phyloP scores from a whole-genome alignment of 2,888 invertebrate genomes.

The Lycocerus yunnanus region DNA sequence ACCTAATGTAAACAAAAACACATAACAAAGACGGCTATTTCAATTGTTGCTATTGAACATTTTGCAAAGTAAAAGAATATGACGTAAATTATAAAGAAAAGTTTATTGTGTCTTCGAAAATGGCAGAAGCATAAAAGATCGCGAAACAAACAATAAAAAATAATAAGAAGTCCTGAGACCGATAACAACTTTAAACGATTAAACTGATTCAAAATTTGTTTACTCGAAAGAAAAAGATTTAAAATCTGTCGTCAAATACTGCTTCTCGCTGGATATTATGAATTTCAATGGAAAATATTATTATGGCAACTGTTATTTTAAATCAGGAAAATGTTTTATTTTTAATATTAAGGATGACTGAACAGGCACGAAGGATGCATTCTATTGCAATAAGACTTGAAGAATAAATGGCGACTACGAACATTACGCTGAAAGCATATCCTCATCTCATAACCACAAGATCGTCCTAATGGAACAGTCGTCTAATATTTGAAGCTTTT shows the following conservation, averaged over 20 bases:
- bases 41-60: constrained; percentile 54
- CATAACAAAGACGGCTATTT: constrained; percentile 52
- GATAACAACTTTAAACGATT: constrained; percentile 17
- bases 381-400: constrained; percentile 17
- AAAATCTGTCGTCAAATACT: background rate
- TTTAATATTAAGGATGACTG: background rate
- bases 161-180: constrained; percentile 39
- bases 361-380: background rate
- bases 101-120: constrained; percentile 49
- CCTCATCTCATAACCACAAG: constrained; percentile 45
- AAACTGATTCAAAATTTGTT: constrained; percentile 44
- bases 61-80: constrained; percentile 51
- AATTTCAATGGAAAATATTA: background rate
- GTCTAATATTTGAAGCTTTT: constrained; percentile 43
- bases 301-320: too few species aligned
- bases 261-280: background rate
- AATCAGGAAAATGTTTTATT: background rate
- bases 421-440: constrained; percentile 46
- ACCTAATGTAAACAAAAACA: constrained; percentile 53
- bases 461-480: constrained; percentile 46
- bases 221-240: background rate
- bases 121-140: constrained; percentile 54
- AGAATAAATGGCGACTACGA: constrained; percentile 24
- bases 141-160: constrained; percentile 52
- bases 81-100: constrained; percentile 50